These are phyloP conservation scores for Drosophila willistoni DNA, from an alignment of 1,140 invertebrate genomes.

Conservation along the genomic window DNA sequence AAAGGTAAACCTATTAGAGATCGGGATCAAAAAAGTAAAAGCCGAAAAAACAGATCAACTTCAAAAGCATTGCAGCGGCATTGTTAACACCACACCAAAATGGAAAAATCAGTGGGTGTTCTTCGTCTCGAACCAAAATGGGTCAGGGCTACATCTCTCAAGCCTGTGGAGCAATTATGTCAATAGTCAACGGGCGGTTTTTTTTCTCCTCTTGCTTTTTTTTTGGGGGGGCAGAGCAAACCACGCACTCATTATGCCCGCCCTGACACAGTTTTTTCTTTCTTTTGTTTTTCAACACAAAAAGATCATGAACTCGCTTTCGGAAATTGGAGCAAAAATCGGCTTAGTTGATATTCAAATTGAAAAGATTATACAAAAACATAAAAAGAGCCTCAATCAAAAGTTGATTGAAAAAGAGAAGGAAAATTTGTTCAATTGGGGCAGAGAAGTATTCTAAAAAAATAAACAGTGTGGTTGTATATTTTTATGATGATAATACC, in stretches of 20 bases:
- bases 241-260: constrained; percentile 68
- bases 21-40: constrained; percentile 34
- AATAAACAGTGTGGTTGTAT: background rate
- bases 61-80: constrained; percentile 55
- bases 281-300: constrained; percentile 18
- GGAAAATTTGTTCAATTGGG: background rate
- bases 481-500: background rate
- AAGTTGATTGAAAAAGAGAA: constrained; percentile 33
- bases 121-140: constrained; percentile 40
- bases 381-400: constrained; percentile 15
- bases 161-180: constrained; percentile 15
- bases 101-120: constrained; percentile 66
- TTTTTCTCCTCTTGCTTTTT: background rate
- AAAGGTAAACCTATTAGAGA: constrained; percentile 41
- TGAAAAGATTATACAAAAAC: constrained; percentile 22
- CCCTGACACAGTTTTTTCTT: constrained; percentile 61
- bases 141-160: constrained; percentile 59
- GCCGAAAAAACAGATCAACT: constrained; percentile 35
- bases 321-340: constrained; percentile 31
- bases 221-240: constrained; percentile 22
- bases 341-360: constrained; percentile 42
- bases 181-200: constrained; percentile 22
- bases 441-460: background rate
- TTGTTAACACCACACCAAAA: constrained; percentile 2
- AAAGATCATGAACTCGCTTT: constrained; percentile 61